These are phyloP conservation scores for Conops quadrifasciatus DNA, from an alignment of 2,888 invertebrate species.

Conservation along the genomic window DNA sequence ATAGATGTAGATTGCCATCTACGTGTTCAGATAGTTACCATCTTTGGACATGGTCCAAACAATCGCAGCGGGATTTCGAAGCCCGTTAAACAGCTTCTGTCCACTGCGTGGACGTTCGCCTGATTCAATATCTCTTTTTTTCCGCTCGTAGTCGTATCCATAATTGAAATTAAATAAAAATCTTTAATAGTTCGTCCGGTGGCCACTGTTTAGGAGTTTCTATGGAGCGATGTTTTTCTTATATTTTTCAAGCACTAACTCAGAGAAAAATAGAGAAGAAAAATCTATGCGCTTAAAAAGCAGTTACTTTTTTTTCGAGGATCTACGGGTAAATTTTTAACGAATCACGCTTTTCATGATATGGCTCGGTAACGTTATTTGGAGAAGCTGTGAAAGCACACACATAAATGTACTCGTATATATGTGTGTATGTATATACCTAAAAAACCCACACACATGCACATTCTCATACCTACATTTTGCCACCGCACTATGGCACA, in stretches of 20 bases:
- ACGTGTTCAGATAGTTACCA: constrained; percentile 22
- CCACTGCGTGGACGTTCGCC: constrained; percentile 11
- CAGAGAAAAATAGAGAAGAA: not conserved
- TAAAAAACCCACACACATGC: too few species aligned
- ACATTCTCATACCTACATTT: too few species aligned
- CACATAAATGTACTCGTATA: constrained; percentile 36
- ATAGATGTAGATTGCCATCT: constrained; percentile 13
- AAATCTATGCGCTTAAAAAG: constrained; percentile 18
- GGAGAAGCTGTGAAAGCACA: constrained; percentile 45
- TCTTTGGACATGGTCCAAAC: constrained; percentile 27
- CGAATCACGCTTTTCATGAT: constrained; percentile 48
- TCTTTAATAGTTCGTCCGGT: constrained; percentile 18
- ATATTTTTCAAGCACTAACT: not conserved
- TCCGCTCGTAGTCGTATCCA: not conserved
- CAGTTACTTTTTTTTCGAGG: constrained; percentile 31
- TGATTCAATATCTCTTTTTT: constrained; percentile 13
- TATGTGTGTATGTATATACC: constrained; percentile 31
- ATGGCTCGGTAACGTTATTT: constrained; percentile 44
- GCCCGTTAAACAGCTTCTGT: constrained; percentile 22
- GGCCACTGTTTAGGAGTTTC: not conserved
- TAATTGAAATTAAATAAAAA: constrained; percentile 30
- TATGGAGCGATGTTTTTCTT: not conserved
- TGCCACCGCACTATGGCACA: too few species aligned
- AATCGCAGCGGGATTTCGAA: constrained; percentile 18
- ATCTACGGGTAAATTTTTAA: constrained; percentile 45